Percentiles rank a stretch among this genome's conserved stretches.
Conservation (phyloP, 2,797 vertebrate species). For the Psittacula derbiana region DNA sequence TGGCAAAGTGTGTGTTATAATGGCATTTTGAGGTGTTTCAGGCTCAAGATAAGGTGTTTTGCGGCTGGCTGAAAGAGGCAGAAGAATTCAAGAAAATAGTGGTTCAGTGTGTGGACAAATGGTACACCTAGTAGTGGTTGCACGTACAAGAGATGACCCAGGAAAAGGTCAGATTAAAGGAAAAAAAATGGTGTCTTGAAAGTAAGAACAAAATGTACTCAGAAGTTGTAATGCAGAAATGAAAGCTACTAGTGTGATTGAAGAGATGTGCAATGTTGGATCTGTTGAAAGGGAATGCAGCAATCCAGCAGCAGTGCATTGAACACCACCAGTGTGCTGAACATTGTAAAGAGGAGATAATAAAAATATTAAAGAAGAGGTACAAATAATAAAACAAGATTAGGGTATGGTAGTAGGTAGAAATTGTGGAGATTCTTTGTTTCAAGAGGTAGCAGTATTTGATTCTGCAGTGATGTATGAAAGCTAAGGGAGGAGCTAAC, state of each 20-base stretch:
- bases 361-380: neutral
- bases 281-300: neutral
- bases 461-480: neutral
- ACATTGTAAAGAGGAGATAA: neutral
- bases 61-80: neutral
- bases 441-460: neutral
- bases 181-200: neutral
- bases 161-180: neutral
- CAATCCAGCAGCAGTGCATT: neutral
- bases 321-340: neutral
- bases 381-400: neutral
- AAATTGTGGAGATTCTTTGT: neutral
- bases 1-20: neutral
- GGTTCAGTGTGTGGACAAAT: neutral
- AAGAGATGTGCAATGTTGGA: neutral
- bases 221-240: neutral
- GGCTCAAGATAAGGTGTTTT: neutral
- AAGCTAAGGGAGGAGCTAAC: neutral
- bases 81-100: neutral
- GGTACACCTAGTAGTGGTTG: neutral
- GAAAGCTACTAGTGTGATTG: neutral
- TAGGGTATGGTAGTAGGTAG: neutral
- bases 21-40: neutral
- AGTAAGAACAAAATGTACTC: neutral
- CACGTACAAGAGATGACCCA: neutral